Evolutionary conservation across 1,140 invertebrate genomes (phyloP).

Genomic region (Nixonia krombeini): DNA sequence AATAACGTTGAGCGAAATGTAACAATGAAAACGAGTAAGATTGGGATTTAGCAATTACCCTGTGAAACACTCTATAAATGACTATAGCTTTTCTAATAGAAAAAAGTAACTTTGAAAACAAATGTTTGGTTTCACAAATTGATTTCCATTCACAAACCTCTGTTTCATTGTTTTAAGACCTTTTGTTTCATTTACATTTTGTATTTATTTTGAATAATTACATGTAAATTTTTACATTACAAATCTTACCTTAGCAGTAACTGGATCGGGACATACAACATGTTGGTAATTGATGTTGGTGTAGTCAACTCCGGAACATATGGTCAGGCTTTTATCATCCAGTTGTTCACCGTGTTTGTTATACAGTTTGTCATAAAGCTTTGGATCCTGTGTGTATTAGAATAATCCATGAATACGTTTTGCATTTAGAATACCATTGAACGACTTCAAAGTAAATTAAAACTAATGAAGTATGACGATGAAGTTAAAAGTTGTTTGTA

Average conservation of each 20-base stretch:
- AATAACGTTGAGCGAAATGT: slow-evolving; percentile 23
- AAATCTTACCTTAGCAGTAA: slow-evolving; percentile 87
- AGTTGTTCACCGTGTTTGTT: slow-evolving; percentile 85
- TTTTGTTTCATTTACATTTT: too few species aligned
- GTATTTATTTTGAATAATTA: background rate
- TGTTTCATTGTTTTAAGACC: too few species aligned
- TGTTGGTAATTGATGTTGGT: slow-evolving; percentile 99
- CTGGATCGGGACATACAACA: slow-evolving; percentile 92
- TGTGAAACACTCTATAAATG: slow-evolving; percentile 7
- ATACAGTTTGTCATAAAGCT: slow-evolving; percentile 83
- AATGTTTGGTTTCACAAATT: too few species aligned
- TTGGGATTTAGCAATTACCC: background rate
- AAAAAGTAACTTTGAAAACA: too few species aligned
- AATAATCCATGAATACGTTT: slow-evolving; percentile 2
- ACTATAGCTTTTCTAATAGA: too few species aligned
- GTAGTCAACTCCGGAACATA: slow-evolving; percentile 98
- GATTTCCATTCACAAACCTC: too few species aligned
- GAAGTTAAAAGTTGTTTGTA: too few species aligned
- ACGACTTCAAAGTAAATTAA: background rate
- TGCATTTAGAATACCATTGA: background rate
- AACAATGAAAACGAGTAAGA: background rate
- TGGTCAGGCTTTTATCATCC: slow-evolving; percentile 96
- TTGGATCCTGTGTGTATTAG: slow-evolving; percentile 80
- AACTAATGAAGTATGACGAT: background rate
- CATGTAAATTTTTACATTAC: too few species aligned